A percentile compares a stretch with the other conserved stretches of the same genome.
Evolutionary conservation across 2,797 vertebrate genomes (phyloP).

Genomic region (Etheostoma nigrum): DNA sequence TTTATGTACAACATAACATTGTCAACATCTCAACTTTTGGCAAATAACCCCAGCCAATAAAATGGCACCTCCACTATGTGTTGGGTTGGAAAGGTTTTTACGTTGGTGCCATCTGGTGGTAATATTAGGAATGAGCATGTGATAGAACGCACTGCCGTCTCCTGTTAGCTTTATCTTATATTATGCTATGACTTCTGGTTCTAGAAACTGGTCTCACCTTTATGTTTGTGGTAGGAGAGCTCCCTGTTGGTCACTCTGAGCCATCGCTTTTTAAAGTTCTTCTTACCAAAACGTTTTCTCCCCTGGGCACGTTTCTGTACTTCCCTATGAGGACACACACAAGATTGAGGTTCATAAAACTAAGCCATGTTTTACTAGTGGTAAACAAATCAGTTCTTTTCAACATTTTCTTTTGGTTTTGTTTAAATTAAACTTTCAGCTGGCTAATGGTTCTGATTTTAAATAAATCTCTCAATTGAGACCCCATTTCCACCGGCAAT

Average conservation of each 20-base stretch:
- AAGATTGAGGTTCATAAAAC: not conserved
- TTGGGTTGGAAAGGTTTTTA: not conserved
- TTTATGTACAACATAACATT: not conserved
- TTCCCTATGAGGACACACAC: conserved; percentile 84
- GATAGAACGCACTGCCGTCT: not conserved
- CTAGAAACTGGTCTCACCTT: conserved; percentile 84
- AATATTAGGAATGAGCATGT: not conserved
- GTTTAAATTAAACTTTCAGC: not conserved
- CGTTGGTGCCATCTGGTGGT: conserved; percentile 32
- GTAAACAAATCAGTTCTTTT: not conserved
- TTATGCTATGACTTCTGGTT: not conserved
- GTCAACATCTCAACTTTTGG: not conserved
- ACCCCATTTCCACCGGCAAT: too few species aligned
- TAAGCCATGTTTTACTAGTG: not conserved
- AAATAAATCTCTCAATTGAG: not conserved
- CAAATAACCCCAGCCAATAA: not conserved
- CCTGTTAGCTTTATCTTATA: not conserved
- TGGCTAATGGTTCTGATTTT: not conserved
- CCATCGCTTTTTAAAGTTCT: conserved; percentile 96
- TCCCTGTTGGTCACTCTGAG: conserved; percentile 95
- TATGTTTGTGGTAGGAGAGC: conserved; percentile 95
- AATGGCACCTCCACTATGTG: too few species aligned
- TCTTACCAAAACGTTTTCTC: conserved; percentile 92
- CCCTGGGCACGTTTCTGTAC: conserved; percentile 96
- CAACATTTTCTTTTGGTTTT: not conserved